These are phyloP conservation scores for Alviniconcha strummeri DNA, from an alignment of 2,888 invertebrate genomes.

Conservation along the genomic window DNA sequence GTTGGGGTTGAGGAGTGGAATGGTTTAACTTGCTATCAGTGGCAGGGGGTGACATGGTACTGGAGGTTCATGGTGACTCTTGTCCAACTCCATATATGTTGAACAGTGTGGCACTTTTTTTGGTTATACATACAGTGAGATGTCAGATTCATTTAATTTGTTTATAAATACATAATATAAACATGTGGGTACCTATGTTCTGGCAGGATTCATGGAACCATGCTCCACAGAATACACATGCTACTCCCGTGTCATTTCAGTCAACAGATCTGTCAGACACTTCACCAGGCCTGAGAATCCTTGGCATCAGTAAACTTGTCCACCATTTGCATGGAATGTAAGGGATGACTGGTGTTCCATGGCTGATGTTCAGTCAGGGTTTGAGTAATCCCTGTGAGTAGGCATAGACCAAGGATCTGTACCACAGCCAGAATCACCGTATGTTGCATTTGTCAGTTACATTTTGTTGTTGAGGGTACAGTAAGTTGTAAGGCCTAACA, in stretches of 20 bases:
- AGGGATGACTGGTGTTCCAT: no score
- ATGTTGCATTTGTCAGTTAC: no score
- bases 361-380: no score
- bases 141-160: no score
- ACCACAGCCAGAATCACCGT: no score
- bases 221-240: background rate
- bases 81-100: background rate
- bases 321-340: no score
- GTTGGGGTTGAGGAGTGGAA: conserved; percentile 16
- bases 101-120: background rate
- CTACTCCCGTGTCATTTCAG: background rate
- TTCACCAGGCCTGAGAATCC: no score
- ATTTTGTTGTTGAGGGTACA: background rate
- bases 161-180: background rate
- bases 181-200: background rate
- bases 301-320: no score
- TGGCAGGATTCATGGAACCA: background rate
- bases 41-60: no score
- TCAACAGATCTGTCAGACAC: background rate
- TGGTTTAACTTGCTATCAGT: background rate
- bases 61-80: background rate
- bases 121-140: background rate
- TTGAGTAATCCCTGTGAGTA: no score
- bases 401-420: no score
- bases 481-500: background rate